Percentiles rank a stretch among this genome's conserved stretches.
phyloP scores from a whole-genome alignment of 2,888 invertebrate species.

The Hypercompe scribonia region DNA sequence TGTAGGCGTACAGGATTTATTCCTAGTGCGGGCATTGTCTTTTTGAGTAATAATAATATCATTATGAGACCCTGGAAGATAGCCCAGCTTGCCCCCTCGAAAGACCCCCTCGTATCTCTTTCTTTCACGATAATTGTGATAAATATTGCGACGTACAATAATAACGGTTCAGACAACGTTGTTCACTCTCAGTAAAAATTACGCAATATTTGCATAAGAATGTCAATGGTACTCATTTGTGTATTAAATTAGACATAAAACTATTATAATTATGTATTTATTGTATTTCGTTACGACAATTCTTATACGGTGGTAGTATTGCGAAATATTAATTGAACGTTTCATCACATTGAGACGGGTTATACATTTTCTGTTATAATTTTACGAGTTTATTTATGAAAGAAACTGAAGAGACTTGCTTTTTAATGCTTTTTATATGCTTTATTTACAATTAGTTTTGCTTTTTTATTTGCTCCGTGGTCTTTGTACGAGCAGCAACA shows the following conservation, averaged over 20 bases:
- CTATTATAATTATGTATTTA: constrained; percentile 17
- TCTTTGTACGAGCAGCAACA: too few relatives aligned
- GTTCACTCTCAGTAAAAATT: not conserved
- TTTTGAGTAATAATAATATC: too few relatives aligned
- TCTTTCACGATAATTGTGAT: not conserved
- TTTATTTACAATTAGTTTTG: too few relatives aligned
- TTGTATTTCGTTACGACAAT: constrained; percentile 12
- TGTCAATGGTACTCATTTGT: constrained; percentile 15
- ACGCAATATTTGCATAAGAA: constrained; percentile 21
- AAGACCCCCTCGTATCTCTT: not conserved
- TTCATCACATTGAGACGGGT: not conserved
- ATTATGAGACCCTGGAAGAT: too few relatives aligned
- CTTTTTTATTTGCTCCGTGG: too few relatives aligned
- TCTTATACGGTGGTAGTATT: not conserved
- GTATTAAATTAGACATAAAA: constrained; percentile 23
- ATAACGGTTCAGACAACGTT: not conserved
- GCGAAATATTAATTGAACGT: not conserved
- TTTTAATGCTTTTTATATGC: too few relatives aligned
- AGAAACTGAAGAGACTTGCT: too few relatives aligned
- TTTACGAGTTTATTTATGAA: too few relatives aligned
- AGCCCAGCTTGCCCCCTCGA: too few relatives aligned
- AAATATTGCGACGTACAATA: not conserved
- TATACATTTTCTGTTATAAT: too few relatives aligned
- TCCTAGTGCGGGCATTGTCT: too few relatives aligned
- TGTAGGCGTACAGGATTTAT: too few relatives aligned